A percentile compares a stretch with the other conserved stretches of the same genome.
Evolutionary conservation across 1,140 invertebrate genomes (phyloP).

Genomic region (Achroia grisella): DNA sequence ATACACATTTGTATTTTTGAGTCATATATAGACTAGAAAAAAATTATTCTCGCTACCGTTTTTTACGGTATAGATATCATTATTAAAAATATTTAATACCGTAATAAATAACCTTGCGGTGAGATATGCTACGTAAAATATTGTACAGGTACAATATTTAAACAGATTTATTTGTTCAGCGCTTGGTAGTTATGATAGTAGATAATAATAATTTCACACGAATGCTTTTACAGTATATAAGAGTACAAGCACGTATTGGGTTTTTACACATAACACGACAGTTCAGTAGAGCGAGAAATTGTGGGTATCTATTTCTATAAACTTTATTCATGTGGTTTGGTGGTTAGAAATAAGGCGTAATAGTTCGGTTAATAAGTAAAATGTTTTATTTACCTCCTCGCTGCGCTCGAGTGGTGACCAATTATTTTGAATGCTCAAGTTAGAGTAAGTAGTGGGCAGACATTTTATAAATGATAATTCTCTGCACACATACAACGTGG

Average conservation of each 20-base stretch:
- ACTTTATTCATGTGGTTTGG: too few relatives aligned
- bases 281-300: too few relatives aligned
- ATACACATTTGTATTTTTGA: too few relatives aligned
- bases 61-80: not conserved
- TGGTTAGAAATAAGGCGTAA: too few relatives aligned
- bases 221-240: too few relatives aligned
- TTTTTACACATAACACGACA: too few relatives aligned
- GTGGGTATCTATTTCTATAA: too few relatives aligned
- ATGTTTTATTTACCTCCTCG: constrained; percentile 9
- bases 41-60: too few relatives aligned
- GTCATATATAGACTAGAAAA: too few relatives aligned
- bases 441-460: constrained; percentile 3
- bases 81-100: not conserved
- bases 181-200: not conserved
- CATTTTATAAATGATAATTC: constrained; percentile 10
- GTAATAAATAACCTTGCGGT: not conserved
- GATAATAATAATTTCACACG: too few relatives aligned
- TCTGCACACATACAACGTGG: constrained; percentile 17
- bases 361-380: not conserved
- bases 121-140: not conserved
- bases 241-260: too few relatives aligned
- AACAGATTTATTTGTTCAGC: not conserved
- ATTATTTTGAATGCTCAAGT: constrained; percentile 21
- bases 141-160: not conserved
- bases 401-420: constrained; percentile 17